These are phyloP conservation scores for Cyphomyrus plagiostoma DNA, from an alignment of 2,113 vertebrate species.

Conservation along the genomic window DNA sequence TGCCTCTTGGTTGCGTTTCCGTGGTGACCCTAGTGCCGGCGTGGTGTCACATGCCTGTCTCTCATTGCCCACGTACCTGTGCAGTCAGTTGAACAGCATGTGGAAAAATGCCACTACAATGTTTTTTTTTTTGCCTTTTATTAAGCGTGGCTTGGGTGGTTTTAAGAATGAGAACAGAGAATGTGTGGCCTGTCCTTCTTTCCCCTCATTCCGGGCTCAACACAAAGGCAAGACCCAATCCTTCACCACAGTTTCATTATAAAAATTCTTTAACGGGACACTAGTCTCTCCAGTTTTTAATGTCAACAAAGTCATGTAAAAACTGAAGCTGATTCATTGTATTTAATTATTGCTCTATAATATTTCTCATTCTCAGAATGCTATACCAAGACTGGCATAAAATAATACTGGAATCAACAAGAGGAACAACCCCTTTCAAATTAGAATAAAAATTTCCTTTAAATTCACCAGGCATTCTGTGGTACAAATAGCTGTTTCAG, in stretches of 20 bases:
- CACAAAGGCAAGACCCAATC: neutral
- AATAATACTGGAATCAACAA: neutral
- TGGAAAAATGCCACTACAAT: neutral
- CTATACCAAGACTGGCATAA: neutral
- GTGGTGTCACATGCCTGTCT: neutral
- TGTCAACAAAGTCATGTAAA: neutral
- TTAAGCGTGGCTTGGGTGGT: no score
- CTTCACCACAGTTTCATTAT: neutral
- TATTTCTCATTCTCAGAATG: neutral
- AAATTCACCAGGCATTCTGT: neutral
- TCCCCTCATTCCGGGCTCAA: neutral
- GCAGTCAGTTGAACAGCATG: neutral
- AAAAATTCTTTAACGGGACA: neutral
- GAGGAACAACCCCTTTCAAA: neutral
- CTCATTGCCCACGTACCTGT: conserved; percentile 4
- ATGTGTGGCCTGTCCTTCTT: neutral
- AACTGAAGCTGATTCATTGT: neutral
- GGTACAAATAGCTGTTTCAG: neutral
- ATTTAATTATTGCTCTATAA: neutral
- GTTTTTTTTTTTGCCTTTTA: neutral
- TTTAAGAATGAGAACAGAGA: neutral
- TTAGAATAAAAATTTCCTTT: neutral
- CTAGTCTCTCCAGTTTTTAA: neutral
- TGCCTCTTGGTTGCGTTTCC: neutral
- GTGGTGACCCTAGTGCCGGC: neutral